Percentiles rank a stretch among this genome's conserved stretches.
These are phyloP conservation scores for Lacerta viridis DNA, from an alignment of 2,797 vertebrate genomes.

Conservation along the genomic window DNA sequence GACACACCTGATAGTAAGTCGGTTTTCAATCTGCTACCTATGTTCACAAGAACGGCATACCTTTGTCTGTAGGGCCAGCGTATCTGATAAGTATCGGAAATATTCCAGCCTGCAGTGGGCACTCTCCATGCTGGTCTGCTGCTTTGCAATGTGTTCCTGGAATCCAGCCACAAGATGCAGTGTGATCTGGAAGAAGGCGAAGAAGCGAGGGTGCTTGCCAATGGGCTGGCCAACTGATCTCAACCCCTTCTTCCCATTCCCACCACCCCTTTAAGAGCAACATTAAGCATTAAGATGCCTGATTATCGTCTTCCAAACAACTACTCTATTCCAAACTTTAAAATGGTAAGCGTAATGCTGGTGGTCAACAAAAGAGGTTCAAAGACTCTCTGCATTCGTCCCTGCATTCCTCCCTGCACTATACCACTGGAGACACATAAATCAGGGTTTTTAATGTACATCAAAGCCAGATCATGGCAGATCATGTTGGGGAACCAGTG, in stretches of 20 bases:
- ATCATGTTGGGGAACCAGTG: neutral
- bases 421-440: too few species aligned
- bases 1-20: neutral
- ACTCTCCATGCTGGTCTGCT: constrained; percentile 79
- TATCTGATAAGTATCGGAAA: constrained; percentile 78
- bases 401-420: too few species aligned
- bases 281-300: too few species aligned
- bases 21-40: neutral
- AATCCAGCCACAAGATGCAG: constrained; percentile 78
- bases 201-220: too few species aligned
- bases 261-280: too few species aligned
- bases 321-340: too few species aligned
- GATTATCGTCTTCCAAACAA: too few species aligned
- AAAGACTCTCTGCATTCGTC: too few species aligned
- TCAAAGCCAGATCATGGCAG: neutral
- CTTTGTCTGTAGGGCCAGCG: constrained; percentile 83
- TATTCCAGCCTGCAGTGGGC: constrained; percentile 80
- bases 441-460: neutral
- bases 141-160: constrained; percentile 79
- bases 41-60: constrained; percentile 66
- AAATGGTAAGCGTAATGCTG: too few species aligned
- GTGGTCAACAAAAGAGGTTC: too few species aligned
- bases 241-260: neutral
- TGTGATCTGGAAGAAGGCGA: constrained; percentile 71
- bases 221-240: neutral